A percentile compares a stretch with the other conserved stretches of the same genome.
phyloP scores from a whole-genome alignment of 1,140 invertebrate genomes.

The Plectus sambesii region DNA sequence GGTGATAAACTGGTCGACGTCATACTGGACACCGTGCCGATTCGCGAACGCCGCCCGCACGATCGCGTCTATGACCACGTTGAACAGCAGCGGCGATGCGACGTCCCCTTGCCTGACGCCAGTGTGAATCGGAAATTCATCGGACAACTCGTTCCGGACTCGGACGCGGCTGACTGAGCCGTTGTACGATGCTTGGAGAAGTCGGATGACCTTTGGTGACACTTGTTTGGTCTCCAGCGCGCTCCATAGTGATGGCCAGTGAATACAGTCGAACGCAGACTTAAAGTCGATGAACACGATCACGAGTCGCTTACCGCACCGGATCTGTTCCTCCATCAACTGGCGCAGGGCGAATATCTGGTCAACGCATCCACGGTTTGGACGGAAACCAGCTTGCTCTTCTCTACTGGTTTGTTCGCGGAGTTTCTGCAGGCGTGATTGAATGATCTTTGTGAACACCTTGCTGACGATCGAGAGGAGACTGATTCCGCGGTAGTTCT shows the following conservation, averaged over 20 bases:
- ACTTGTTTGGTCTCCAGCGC: not conserved
- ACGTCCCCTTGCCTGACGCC: no score
- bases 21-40: not conserved
- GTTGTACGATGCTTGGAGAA: not conserved
- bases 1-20: not conserved
- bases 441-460: constrained; percentile 1
- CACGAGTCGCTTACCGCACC: not conserved
- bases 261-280: not conserved
- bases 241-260: not conserved
- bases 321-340: not conserved
- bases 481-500: not conserved
- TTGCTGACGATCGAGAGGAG: no score
- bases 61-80: not conserved
- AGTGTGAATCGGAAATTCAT: not conserved
- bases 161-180: not conserved
- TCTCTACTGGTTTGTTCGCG: not conserved
- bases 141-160: not conserved
- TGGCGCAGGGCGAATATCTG: not conserved
- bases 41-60: not conserved
- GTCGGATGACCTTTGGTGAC: not conserved
- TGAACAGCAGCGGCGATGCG: not conserved
- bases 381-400: not conserved
- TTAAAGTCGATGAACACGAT: not conserved
- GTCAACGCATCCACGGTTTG: not conserved
- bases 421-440: not conserved